Base-by-base conservation (phyloP, 2,113 vertebrate genomes). In the Ophthalmolycus amberensis region DNA sequence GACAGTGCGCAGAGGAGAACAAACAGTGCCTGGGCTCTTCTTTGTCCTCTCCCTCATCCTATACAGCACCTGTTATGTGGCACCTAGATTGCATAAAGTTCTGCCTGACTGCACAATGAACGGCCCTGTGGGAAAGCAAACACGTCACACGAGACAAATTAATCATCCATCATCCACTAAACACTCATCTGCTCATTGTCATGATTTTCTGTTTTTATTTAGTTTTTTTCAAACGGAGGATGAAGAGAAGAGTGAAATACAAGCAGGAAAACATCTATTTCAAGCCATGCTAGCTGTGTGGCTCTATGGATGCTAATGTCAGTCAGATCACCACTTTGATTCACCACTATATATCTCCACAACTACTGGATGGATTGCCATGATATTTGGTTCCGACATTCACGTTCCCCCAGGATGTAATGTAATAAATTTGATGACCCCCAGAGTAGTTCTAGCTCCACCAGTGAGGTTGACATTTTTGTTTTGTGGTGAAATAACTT, bases 151-250 rank as follows among this genome's bases (percentile, higher is more conserved):
- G 1, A 79, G 82, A 89, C 66, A 18, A 52, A 75, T 84, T 79
- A 67, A 82, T 88, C 82, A 88, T 86, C 86, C 69, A 71, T 83
- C 80, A 70, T 79, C 60, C 20, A 62, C 38, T 65, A 71, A 87
- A 34, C 68, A 25, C 64, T 83, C 38, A 34, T 79, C 78, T 79
- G 75, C 67, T 83, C 54, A 11, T 60, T 44, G 50, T 77, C 20
- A 1, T n/a, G 12, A 66, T 58, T 72, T 56, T 62, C 63, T 54
- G 3, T 42, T 44, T 60, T 27, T 2, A 34, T 60, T 71, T 29
- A 0, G 10, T 20, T 4, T 63, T 22, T 25, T 77, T 27, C 3
- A 0, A 27, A 14, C 20, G 46, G 37, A 63, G 11, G 27, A 76
- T 44, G 32, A 44, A 44, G 15, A 37, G 1, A 40, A 9, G n/a